A percentile compares a stretch with the other conserved stretches of the same genome.
These are phyloP conservation scores for Eumaeus atala DNA, from an alignment of 1,140 invertebrate genomes.

Conservation along the genomic window DNA sequence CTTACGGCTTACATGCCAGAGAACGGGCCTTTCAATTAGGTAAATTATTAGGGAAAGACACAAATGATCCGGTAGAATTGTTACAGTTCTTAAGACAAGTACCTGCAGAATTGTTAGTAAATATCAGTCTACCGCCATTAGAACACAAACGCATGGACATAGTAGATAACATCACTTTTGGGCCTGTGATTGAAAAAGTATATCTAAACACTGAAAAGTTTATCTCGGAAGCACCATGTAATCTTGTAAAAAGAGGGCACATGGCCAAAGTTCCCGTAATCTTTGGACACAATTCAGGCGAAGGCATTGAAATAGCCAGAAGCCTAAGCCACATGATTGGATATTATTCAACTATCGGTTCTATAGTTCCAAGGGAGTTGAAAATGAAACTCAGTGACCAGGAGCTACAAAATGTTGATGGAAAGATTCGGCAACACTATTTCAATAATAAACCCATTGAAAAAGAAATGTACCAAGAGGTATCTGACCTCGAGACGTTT, in stretches of 20 bases:
- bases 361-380: constrained; percentile 54
- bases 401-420: constrained; percentile 30
- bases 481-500: constrained; percentile 45
- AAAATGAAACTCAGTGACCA: constrained; percentile 39
- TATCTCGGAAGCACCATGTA: constrained; percentile 37
- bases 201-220: constrained; percentile 43
- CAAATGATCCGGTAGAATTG: constrained; percentile 44
- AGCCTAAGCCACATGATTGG: constrained; percentile 29
- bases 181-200: constrained; percentile 56
- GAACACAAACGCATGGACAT: constrained; percentile 34
- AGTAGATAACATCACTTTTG: constrained; percentile 43
- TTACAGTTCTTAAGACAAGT: constrained; percentile 44
- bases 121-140: constrained; percentile 42
- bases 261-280: constrained; percentile 50
- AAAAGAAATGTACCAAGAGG: constrained; percentile 33
- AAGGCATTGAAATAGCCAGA: constrained; percentile 57
- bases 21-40: constrained; percentile 54
- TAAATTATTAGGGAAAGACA: constrained; percentile 49
- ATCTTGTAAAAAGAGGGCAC: constrained; percentile 37
- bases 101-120: constrained; percentile 43
- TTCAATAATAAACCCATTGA: constrained; percentile 39
- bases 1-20: constrained; percentile 40
- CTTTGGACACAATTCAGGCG: constrained; percentile 52
- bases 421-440: constrained; percentile 45
- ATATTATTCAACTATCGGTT: constrained; percentile 27